Base-by-base conservation (phyloP, 2,888 invertebrate species). In the Aporophyla nigra region DNA sequence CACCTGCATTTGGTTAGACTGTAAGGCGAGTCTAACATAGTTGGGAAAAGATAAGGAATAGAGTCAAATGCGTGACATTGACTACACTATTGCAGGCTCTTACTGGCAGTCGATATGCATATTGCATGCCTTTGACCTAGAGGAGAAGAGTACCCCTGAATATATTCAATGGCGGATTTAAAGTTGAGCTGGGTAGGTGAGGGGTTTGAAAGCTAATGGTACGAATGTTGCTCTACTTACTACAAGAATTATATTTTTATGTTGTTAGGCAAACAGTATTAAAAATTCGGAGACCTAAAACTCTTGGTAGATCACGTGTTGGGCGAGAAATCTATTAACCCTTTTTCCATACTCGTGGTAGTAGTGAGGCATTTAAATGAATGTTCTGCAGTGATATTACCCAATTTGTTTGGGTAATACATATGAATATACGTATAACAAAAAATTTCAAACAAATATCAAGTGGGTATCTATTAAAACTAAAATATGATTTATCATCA, bases 111-210 rank as follows among this genome's bases (percentile, higher is more conserved):
- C 61, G 82, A 43, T 78, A 87, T 85, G 83, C 86, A 87, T 87
- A 80, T 81, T 88, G 87, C 78, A 83, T 82, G 69, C 81, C 76
- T 88, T 86, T 87, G 85, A 84, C 89, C 86, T 86, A 82, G 78
- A 74, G 74, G 62, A 71, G 71, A 63, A 66, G 74, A 73, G 61
- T 71, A 69, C 74, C 70, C 71, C 76, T 82, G 84, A 90, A 91
- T 91, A 86, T 87, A 91, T 90, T 91, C 91, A 80, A 78, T 78
- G 71, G 58, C 46, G 80, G 86, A 86, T 90, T 89, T 86, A 83
- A 83, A 89, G 78, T 80, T 68, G 78, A 83, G 77, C 70, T 71
- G 56, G 76, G 76, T 67, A 78, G 74, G 71, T 49, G 73, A 54
- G 68, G 74, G 73, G 27, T 59, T 69, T 63, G 43, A 53, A 68